Conservation (phyloP, 2,888 invertebrate species). For the Morpho achilles region DNA sequence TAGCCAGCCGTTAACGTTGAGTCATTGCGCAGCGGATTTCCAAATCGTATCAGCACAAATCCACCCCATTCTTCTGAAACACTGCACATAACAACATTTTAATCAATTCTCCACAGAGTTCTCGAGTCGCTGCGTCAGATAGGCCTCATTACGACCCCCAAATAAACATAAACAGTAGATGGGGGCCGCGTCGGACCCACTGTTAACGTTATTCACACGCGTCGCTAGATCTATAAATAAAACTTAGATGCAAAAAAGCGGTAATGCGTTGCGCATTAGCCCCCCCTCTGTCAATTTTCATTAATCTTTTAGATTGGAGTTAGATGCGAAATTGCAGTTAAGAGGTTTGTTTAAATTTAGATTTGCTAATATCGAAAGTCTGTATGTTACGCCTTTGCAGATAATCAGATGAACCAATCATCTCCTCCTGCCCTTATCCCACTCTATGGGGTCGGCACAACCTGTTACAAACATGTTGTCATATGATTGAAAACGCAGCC, state of each 20-base stretch:
- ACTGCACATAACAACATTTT: slow-evolving; percentile 76
- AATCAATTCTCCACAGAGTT: slow-evolving; percentile 78
- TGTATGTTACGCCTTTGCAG: too few relatives aligned
- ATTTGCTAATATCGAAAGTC: too few relatives aligned
- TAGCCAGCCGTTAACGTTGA: slow-evolving; percentile 18
- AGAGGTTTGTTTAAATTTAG: too few relatives aligned
- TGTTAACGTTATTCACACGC: slow-evolving; percentile 78
- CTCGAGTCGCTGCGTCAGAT: slow-evolving; percentile 75
- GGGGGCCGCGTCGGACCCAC: slow-evolving; percentile 63
- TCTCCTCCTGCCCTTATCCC: too few relatives aligned
- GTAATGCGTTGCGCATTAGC: slow-evolving; percentile 32
- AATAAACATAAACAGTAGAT: slow-evolving; percentile 78
- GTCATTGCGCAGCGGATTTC: slow-evolving; percentile 50
- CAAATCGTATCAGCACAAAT: slow-evolving; percentile 54
- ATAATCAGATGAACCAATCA: too few relatives aligned
- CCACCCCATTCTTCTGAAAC: slow-evolving; percentile 67
- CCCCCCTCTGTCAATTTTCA: slow-evolving; percentile 1
- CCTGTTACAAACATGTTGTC: too few relatives aligned
- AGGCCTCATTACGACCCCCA: slow-evolving; percentile 74
- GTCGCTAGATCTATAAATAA: slow-evolving; percentile 72
- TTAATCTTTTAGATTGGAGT: slow-evolving; percentile 7
- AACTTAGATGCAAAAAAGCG: slow-evolving; percentile 58
- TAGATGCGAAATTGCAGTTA: slow-evolving; percentile 1
- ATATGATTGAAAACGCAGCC: too few relatives aligned
- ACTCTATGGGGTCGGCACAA: too few relatives aligned